These are phyloP conservation scores for Bursaphelenchus okinawaensis DNA, from an alignment of 2,888 invertebrate species.

Conservation along the genomic window DNA sequence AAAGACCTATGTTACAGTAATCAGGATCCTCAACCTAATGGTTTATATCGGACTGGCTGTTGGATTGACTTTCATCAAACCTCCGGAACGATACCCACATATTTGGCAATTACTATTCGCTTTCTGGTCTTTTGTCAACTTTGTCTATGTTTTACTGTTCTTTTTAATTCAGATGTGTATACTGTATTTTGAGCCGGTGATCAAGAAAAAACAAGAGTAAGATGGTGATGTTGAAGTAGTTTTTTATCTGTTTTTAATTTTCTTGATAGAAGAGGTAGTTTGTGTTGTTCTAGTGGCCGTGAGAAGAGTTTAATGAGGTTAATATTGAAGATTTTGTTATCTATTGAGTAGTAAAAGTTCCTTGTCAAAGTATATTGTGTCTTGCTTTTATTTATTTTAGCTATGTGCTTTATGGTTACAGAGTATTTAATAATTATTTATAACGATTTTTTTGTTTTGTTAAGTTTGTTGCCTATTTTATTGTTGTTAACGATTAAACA, in stretches of 20 bases:
- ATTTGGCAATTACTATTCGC: conserved; percentile 76
- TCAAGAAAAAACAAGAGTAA: not conserved
- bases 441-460: no score
- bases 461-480: no score
- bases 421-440: no score
- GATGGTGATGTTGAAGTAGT: not conserved
- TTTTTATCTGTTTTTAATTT: not conserved
- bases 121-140: conserved; percentile 69
- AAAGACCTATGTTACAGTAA: not conserved
- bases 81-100: conserved; percentile 75
- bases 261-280: no score
- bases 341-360: no score
- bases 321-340: no score
- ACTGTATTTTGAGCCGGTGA: not conserved
- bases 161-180: not conserved
- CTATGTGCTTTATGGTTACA: no score
- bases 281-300: no score
- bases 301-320: no score
- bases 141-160: not conserved
- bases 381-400: no score
- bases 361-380: no score
- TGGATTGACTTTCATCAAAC: conserved; percentile 28
- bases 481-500: no score
- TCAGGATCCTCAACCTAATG: conserved; percentile 12
- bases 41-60: conserved; percentile 12